phyloP scores from a whole-genome alignment of 2,888 invertebrate genomes.

The Panorpa germanica region DNA sequence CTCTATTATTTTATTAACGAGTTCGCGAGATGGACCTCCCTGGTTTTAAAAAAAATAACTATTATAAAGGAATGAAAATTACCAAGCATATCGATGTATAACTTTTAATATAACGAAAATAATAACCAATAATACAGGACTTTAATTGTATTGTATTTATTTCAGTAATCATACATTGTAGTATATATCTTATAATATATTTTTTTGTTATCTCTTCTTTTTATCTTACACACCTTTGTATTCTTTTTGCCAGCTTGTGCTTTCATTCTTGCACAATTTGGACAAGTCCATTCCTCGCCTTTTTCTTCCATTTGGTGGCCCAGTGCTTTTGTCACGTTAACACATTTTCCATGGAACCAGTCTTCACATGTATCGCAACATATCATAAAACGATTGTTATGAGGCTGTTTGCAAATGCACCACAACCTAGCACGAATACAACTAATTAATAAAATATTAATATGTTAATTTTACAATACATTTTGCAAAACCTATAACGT shows the following conservation, averaged over 20 bases:
- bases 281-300: conserved; percentile 77
- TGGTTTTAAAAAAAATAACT: too few relatives aligned
- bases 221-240: conserved; percentile 12
- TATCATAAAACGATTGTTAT: conserved; percentile 93
- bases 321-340: conserved; percentile 79
- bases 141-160: too few relatives aligned
- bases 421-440: conserved; percentile 41
- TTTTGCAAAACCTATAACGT: neutral
- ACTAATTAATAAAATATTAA: conserved; percentile 2
- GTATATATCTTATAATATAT: too few relatives aligned
- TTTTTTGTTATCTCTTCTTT: too few relatives aligned
- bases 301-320: conserved; percentile 82
- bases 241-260: conserved; percentile 13
- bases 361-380: conserved; percentile 91
- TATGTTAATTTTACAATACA: conserved; percentile 2
- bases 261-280: conserved; percentile 51
- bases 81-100: too few relatives aligned
- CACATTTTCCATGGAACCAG: conserved; percentile 97
- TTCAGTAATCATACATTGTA: too few relatives aligned
- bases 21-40: conserved; percentile 6
- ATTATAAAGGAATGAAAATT: too few relatives aligned
- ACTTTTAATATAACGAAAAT: too few relatives aligned
- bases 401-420: conserved; percentile 91
- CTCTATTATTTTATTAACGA: conserved; percentile 8
- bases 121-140: too few relatives aligned